phyloP scores from a whole-genome alignment of 35 echinoderm and acorn worm genomes.

The Hemicentrotus pulcherrimus region DNA sequence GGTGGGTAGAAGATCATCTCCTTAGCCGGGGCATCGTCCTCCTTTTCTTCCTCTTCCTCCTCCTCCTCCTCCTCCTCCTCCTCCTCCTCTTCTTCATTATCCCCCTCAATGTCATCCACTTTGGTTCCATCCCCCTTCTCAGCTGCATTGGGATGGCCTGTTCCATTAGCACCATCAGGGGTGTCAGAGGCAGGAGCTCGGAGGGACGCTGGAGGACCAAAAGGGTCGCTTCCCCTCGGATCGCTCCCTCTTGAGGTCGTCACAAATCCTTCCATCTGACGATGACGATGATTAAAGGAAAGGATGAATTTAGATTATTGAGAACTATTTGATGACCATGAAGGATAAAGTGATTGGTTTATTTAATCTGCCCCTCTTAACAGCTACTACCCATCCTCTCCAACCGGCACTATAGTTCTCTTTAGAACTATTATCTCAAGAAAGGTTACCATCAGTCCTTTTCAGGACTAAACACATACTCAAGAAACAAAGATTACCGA shows the following conservation, averaged over 20 bases:
- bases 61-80: conserved; percentile 58
- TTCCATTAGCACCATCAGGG: conserved; percentile 12
- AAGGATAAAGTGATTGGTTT: background rate
- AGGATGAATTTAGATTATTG: background rate
- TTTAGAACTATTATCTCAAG: too few species aligned
- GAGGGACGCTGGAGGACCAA: conserved; percentile 39
- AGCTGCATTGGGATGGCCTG: conserved; percentile 22
- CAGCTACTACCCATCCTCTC: too few species aligned
- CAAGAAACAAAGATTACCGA: too few species aligned
- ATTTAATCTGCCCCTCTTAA: too few species aligned
- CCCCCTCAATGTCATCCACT: conserved; percentile 47
- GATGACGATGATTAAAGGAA: background rate
- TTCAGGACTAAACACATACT: too few species aligned
- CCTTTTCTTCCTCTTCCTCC: conserved; percentile 65
- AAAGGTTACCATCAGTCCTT: too few species aligned
- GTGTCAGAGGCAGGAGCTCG: background rate
- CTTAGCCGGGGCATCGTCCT: conserved; percentile 56
- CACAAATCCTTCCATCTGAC: conserved; percentile 58
- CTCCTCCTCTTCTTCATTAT: conserved; percentile 60
- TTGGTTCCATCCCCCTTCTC: conserved; percentile 24
- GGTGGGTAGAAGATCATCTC: conserved; percentile 77
- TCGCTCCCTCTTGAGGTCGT: conserved; percentile 70
- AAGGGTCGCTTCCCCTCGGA: conserved; percentile 68
- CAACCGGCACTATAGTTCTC: too few species aligned
- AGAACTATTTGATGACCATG: background rate